phyloP scores from a whole-genome alignment of 2,113 vertebrate genomes.

The Corythaixoides concolor region DNA sequence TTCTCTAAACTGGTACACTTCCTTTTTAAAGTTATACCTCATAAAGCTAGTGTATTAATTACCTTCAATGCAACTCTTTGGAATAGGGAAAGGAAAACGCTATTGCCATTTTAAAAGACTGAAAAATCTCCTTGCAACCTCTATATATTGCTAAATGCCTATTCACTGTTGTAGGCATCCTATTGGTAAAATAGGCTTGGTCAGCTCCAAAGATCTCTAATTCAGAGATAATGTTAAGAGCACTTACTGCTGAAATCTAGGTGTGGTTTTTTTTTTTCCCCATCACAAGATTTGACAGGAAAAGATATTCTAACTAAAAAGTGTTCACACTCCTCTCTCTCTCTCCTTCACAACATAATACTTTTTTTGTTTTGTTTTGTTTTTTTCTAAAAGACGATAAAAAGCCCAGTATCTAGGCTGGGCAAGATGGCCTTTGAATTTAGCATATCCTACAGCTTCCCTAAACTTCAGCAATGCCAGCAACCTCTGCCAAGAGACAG shows the following conservation, averaged over 20 bases:
- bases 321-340: fast-evolving
- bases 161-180: background rate
- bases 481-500: background rate
- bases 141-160: background rate
- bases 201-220: background rate
- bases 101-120: background rate
- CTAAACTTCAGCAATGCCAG: background rate
- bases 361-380: background rate
- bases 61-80: background rate
- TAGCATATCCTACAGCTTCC: background rate
- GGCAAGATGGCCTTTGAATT: background rate
- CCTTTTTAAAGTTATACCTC: background rate
- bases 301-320: background rate
- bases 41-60: background rate
- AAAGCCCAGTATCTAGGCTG: background rate
- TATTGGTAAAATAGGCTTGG: background rate
- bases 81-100: background rate
- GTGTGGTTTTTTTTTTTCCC: background rate
- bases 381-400: too few species aligned
- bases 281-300: background rate
- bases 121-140: background rate
- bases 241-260: background rate
- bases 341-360: background rate
- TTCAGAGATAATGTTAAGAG: background rate
- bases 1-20: background rate